Evolutionary conservation across 2,888 invertebrate genomes (phyloP).

Genomic region (Mellilla xanthometata): DNA sequence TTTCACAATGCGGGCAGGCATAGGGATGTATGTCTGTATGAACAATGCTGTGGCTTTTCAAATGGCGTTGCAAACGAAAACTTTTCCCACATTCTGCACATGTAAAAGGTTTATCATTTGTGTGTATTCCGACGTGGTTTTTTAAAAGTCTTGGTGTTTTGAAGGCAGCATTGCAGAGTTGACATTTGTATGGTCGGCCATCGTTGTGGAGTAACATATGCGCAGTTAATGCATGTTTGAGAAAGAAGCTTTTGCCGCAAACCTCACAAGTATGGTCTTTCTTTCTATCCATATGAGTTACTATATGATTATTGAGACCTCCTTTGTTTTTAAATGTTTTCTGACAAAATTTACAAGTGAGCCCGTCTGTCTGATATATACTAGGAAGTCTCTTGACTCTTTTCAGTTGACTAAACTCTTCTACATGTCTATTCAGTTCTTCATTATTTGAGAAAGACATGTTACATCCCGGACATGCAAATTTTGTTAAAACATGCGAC

Average conservation of each 20-base stretch:
- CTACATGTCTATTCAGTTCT: constrained; percentile 46
- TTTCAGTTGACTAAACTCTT: constrained; percentile 43
- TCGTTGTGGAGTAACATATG: constrained; percentile 59
- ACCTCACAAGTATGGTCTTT: constrained; percentile 59
- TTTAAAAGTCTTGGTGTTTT: constrained; percentile 45
- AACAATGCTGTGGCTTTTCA: constrained; percentile 86
- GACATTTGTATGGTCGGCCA: constrained; percentile 53
- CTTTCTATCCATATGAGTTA: constrained; percentile 76
- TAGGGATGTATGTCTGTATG: constrained; percentile 89
- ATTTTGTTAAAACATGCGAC: constrained; percentile 38
- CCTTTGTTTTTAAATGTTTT: constrained; percentile 52
- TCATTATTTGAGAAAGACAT: constrained; percentile 41
- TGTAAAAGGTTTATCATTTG: constrained; percentile 47
- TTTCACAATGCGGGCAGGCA: constrained; percentile 86
- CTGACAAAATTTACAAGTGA: constrained; percentile 55
- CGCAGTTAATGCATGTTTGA: constrained; percentile 45
- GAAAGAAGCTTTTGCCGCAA: constrained; percentile 58
- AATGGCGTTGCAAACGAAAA: constrained; percentile 49
- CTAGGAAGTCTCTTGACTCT: constrained; percentile 33
- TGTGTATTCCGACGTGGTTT: constrained; percentile 51
- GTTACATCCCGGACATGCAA: constrained; percentile 58
- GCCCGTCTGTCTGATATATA: constrained; percentile 33
- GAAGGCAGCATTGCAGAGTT: constrained; percentile 59
- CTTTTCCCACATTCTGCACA: constrained; percentile 54
- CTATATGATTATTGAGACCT: constrained; percentile 73